Evolutionary conservation across 2,888 invertebrate species (phyloP).

Genomic region (Candidula unifasciata): DNA sequence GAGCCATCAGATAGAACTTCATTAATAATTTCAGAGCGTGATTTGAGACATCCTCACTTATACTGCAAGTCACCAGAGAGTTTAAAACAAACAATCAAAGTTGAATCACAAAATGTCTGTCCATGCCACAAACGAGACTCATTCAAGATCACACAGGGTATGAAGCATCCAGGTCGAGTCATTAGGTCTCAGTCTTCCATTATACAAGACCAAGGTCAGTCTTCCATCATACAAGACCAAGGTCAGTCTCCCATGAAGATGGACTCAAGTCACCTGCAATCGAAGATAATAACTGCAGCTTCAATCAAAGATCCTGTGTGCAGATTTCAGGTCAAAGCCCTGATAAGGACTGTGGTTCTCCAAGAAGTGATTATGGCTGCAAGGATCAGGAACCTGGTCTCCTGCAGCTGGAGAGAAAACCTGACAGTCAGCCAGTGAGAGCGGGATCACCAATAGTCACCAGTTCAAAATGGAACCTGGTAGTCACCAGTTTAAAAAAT

Average conservation of each 20-base stretch:
- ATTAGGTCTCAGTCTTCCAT: neutral
- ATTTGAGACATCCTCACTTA: neutral
- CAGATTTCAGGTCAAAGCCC: neutral
- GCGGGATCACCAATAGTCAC: too few relatives aligned
- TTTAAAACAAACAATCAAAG: neutral
- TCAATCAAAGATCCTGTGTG: neutral
- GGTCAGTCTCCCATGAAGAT: too few relatives aligned
- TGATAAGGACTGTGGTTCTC: too few relatives aligned
- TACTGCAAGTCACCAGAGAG: neutral
- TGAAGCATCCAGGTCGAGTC: slow-evolving; percentile 29
- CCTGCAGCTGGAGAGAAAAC: too few relatives aligned
- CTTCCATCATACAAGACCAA: too few relatives aligned
- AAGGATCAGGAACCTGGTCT: too few relatives aligned
- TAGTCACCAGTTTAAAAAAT: too few relatives aligned
- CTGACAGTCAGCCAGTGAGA: too few relatives aligned
- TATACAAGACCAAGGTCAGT: too few relatives aligned
- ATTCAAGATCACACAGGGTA: neutral
- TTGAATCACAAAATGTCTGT: neutral
- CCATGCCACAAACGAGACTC: neutral
- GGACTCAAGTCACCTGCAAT: neutral
- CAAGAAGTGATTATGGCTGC: neutral
- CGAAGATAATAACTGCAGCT: neutral
- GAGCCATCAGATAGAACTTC: too few relatives aligned
- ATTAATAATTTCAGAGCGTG: neutral
- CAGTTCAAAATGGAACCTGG: too few relatives aligned